Conservation (phyloP, 1,140 invertebrate genomes). For the Drosophila fuyamai region DNA sequence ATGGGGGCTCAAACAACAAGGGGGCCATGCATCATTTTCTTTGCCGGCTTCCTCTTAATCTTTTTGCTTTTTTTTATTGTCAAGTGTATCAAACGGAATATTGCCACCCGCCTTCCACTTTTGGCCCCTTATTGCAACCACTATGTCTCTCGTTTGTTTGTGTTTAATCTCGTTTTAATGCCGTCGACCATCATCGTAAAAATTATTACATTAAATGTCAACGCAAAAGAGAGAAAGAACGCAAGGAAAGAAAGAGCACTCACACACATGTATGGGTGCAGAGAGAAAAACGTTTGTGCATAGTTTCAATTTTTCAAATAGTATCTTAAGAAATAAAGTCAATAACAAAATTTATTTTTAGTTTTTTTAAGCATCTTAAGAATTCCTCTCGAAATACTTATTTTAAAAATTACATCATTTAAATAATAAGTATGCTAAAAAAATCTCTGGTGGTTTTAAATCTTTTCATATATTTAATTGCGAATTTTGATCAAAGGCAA, state of each 20-base stretch:
- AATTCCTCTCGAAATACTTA: too few relatives aligned
- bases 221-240: constrained; percentile 54
- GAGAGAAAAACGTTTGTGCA: background rate
- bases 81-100: constrained; percentile 74
- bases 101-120: constrained; percentile 5
- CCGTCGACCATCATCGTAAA: constrained; percentile 81
- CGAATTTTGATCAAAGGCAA: too few relatives aligned
- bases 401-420: too few relatives aligned
- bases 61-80: constrained; percentile 63
- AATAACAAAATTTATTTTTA: too few relatives aligned
- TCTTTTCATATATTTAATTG: too few relatives aligned
- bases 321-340: too few relatives aligned
- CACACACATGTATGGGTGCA: constrained; percentile 20
- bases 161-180: constrained; percentile 82
- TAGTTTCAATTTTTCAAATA: too few relatives aligned
- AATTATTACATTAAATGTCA: constrained; percentile 83
- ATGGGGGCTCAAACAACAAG: constrained; percentile 47
- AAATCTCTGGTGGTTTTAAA: background rate
- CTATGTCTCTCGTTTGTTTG: constrained; percentile 70
- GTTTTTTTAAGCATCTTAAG: too few relatives aligned
- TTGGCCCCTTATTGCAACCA: constrained; percentile 26
- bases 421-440: background rate
- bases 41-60: constrained; percentile 43
- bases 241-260: constrained; percentile 14
- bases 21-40: constrained; percentile 57